Base-by-base conservation (phyloP, 1,140 invertebrate genomes). In the Dryas iulia region DNA sequence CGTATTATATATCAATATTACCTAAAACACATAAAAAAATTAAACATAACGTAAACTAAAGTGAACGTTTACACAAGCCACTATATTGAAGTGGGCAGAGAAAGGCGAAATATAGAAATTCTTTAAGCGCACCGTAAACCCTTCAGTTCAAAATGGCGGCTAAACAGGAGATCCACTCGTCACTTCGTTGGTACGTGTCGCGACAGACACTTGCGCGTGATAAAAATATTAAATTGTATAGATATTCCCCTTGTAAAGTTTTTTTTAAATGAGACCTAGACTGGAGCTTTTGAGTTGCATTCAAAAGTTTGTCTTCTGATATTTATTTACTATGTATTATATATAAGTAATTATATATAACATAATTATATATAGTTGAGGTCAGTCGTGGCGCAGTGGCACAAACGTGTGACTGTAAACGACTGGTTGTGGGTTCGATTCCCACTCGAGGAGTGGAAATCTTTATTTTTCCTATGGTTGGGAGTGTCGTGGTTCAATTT, bases 131-230 rank as follows among this genome's bases (percentile, higher is more conserved):
- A 66, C 72, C 73, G 79, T 71, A 72, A 74, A 79, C 78, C 72
- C 79, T 76, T 78, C 72, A 74, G 76, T 77, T 82, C 73, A 82
- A 80, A 75, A 80, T 78, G 78, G 74, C 80, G 77, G 72, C 77
- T 76, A 70, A 76, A 71, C 71, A 73, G 69, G 67, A 78, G 76
- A 75, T 62, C 62, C 78, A 77, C 78, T 82, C 76, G 76, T 79
- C 80, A 82, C 78, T 78, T 78, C 70, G 72, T 73, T 77, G 74
- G 65, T 75, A 81, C 79, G 81, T 80, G 81, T 79, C 77, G 77
- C 62, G 76, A 76, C 74, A 81, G 78, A 81, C 78, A 82, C 81
- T 79, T 79, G 47, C 59, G 58, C 30, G 39, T 64, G 30, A 73
- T 66, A 66, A 73, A 69, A 61, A 58, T 23, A 73, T 68, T 68